Percentiles rank a stretch among this genome's conserved stretches.
phyloP scores from a whole-genome alignment of 2,797 vertebrate species.

The Phoxinus dragarum region DNA sequence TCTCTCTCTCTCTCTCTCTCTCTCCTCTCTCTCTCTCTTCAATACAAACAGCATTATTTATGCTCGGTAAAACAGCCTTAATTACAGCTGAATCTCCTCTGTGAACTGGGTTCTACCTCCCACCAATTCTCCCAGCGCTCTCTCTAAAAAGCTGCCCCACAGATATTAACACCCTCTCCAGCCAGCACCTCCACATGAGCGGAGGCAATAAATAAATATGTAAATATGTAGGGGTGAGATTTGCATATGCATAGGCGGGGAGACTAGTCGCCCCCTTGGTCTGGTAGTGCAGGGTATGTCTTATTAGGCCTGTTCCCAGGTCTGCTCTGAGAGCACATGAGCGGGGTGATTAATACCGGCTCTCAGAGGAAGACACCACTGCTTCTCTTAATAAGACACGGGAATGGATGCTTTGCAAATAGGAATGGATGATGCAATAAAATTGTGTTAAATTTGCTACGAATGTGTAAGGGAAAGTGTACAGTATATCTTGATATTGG shows the following conservation, averaged over 20 bases:
- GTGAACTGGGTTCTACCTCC: conserved; percentile 93
- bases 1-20: conserved; percentile 51
- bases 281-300: conserved; percentile 89
- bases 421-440: conserved; percentile 2
- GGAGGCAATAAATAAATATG: conserved; percentile 83
- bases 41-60: conserved; percentile 99
- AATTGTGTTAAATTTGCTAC: background rate
- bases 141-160: conserved; percentile 97
- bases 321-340: conserved; percentile 92
- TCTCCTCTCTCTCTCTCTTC: conserved; percentile 75
- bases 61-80: conserved; percentile 99
- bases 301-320: conserved; percentile 97
- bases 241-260: conserved; percentile 97
- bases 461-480: background rate
- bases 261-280: conserved; percentile 93
- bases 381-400: conserved; percentile 86
- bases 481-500: background rate
- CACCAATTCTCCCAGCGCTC: conserved; percentile 98
- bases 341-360: conserved; percentile 99
- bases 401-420: conserved; percentile 47
- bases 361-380: conserved; percentile 91
- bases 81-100: conserved; percentile 93
- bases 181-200: conserved; percentile 75
- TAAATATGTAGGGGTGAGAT: conserved; percentile 82
- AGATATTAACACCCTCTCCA: conserved; percentile 98